These are phyloP conservation scores for Thysanoteuthis rhombus DNA, from an alignment of 2,888 invertebrate species.

Conservation along the genomic window DNA sequence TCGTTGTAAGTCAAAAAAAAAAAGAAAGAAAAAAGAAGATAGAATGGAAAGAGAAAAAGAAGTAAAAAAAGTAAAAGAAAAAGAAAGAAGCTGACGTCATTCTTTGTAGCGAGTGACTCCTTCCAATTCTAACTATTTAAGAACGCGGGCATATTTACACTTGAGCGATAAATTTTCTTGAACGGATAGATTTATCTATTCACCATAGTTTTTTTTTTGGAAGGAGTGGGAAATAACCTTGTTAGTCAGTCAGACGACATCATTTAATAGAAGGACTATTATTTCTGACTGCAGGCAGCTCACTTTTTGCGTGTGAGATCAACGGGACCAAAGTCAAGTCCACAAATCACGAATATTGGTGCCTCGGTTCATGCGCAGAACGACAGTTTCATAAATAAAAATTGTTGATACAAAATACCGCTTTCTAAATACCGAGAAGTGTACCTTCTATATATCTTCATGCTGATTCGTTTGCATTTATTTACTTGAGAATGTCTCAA, in stretches of 20 bases:
- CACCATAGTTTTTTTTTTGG: background rate
- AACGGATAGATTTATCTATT: background rate
- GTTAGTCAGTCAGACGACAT: background rate
- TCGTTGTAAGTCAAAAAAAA: background rate
- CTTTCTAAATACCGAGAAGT: background rate
- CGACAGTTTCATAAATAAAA: background rate
- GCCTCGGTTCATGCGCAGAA: background rate
- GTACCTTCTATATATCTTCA: background rate
- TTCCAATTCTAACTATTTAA: background rate
- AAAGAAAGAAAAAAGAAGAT: background rate
- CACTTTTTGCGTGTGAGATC: background rate
- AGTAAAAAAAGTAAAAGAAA: background rate
- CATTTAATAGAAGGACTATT: conserved; percentile 12
- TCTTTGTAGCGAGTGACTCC: background rate
- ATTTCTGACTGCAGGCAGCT: background rate
- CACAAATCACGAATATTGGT: background rate
- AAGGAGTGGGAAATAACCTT: background rate
- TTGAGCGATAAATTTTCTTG: background rate
- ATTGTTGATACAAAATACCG: background rate
- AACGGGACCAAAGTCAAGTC: background rate
- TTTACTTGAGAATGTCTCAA: no score
- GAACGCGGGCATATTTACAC: background rate
- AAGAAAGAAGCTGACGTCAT: background rate
- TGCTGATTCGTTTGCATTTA: no score
- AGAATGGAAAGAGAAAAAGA: background rate